Percentiles rank a stretch among this genome's conserved stretches.
Evolutionary conservation across 2,888 invertebrate species (phyloP).

Genomic region (Campoplex capitator): DNA sequence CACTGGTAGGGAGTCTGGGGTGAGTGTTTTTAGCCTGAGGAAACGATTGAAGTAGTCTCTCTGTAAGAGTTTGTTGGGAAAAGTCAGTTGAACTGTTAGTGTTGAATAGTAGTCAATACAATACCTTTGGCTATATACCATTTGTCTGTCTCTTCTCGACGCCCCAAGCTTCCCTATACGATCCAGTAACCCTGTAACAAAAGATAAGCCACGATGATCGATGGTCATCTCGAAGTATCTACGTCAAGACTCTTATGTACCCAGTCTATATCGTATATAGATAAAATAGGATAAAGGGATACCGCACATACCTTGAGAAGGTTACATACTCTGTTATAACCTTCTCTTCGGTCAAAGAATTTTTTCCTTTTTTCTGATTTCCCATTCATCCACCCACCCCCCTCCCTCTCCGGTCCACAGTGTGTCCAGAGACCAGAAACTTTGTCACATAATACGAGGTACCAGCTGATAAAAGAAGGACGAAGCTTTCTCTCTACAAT

Average conservation of each 20-base stretch:
- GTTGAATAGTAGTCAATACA: constrained; percentile 75
- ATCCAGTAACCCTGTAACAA: constrained; percentile 70
- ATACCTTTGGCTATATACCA: constrained; percentile 77
- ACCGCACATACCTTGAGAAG: constrained; percentile 21
- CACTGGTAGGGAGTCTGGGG: background rate
- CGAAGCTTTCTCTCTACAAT: constrained; percentile 21
- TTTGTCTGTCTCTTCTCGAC: constrained; percentile 77
- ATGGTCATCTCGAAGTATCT: constrained; percentile 54
- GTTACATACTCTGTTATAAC: constrained; percentile 19
- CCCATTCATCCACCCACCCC: background rate
- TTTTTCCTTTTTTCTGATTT: constrained; percentile 12
- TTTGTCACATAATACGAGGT: constrained; percentile 14
- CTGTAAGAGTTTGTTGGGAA: background rate
- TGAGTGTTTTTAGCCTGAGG: background rate
- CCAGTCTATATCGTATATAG: constrained; percentile 26
- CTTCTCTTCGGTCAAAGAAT: constrained; percentile 9
- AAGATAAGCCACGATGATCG: constrained; percentile 59
- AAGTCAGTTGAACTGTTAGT: constrained; percentile 2
- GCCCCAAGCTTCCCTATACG: constrained; percentile 76
- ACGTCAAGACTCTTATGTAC: constrained; percentile 4
- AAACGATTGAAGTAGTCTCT: constrained; percentile 3
- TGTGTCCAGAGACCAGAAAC: constrained; percentile 5
- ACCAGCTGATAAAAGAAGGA: constrained; percentile 11
- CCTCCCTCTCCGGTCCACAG: background rate
- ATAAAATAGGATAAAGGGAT: constrained; percentile 57